These are phyloP conservation scores for Rhyacophila evoluta DNA, from an alignment of 2,888 invertebrate genomes.

Conservation along the genomic window DNA sequence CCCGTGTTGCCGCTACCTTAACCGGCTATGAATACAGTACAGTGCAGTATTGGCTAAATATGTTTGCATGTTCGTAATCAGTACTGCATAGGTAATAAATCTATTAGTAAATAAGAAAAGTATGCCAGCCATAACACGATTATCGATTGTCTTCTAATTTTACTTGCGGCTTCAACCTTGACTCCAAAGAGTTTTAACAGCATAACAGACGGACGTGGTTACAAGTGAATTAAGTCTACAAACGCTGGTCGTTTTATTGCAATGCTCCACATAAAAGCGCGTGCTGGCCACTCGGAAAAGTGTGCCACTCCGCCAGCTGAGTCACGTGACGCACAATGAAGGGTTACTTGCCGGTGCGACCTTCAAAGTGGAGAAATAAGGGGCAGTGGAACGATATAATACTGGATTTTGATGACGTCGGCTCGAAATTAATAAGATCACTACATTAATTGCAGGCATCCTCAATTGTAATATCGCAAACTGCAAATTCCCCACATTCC, in stretches of 20 bases:
- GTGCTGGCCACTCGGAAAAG: neutral
- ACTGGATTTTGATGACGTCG: neutral
- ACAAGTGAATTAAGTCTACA: neutral
- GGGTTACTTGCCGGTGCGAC: neutral
- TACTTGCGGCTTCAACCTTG: neutral
- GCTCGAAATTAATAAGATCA: neutral
- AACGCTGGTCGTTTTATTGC: neutral
- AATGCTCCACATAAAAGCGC: neutral
- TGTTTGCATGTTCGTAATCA: too few relatives aligned
- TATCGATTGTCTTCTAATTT: slow-evolving; percentile 3
- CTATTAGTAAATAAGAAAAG: neutral
- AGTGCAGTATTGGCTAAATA: too few relatives aligned
- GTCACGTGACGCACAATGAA: neutral
- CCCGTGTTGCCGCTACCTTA: too few relatives aligned
- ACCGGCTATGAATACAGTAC: too few relatives aligned
- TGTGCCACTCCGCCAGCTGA: neutral
- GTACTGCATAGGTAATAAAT: too few relatives aligned
- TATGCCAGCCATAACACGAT: neutral
- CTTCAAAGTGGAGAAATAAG: slow-evolving; percentile 3
- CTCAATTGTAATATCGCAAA: too few relatives aligned
- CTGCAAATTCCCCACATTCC: too few relatives aligned
- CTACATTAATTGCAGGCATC: neutral
- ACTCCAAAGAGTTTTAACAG: neutral
- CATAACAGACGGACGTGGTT: neutral
- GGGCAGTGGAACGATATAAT: neutral